phyloP scores from a whole-genome alignment of 2,113 vertebrate species.

The Corvus hawaiiensis region DNA sequence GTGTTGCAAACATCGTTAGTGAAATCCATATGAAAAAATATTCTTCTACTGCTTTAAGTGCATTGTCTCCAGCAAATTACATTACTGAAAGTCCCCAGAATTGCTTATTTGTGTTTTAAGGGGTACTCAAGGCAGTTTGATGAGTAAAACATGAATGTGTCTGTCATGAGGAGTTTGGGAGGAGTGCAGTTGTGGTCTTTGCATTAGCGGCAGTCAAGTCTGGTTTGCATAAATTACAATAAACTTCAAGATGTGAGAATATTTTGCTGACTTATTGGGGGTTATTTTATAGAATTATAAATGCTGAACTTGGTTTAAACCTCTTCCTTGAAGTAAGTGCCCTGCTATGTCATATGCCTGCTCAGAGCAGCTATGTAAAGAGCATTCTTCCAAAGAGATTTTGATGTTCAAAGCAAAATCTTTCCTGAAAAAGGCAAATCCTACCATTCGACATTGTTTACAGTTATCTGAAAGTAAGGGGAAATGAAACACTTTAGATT shows the following conservation, averaged over 20 bases:
- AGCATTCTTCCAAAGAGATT: not conserved
- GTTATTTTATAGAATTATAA: not conserved
- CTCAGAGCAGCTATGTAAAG: not conserved
- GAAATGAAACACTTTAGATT: slow-evolving; percentile 62
- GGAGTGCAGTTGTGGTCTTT: not conserved
- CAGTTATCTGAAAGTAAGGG: slow-evolving; percentile 46
- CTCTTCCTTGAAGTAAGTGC: not conserved
- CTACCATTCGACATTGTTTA: slow-evolving; percentile 28
- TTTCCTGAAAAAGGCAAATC: not conserved
- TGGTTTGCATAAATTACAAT: not conserved
- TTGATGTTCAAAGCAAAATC: not conserved
- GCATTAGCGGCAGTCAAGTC: not conserved
- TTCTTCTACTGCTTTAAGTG: not conserved
- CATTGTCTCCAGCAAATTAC: not conserved
- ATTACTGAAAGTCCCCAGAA: not conserved
- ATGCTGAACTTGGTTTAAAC: not conserved
- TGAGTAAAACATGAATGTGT: not conserved
- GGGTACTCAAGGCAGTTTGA: not conserved
- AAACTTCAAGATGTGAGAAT: not conserved
- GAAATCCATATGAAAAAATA: not conserved
- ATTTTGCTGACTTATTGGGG: not conserved
- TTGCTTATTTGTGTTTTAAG: not conserved
- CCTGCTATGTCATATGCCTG: not conserved
- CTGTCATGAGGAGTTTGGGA: not conserved
- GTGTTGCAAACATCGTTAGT: not conserved